Base-by-base conservation (phyloP, 2,113 vertebrate species). In the Antigone vipio region DNA sequence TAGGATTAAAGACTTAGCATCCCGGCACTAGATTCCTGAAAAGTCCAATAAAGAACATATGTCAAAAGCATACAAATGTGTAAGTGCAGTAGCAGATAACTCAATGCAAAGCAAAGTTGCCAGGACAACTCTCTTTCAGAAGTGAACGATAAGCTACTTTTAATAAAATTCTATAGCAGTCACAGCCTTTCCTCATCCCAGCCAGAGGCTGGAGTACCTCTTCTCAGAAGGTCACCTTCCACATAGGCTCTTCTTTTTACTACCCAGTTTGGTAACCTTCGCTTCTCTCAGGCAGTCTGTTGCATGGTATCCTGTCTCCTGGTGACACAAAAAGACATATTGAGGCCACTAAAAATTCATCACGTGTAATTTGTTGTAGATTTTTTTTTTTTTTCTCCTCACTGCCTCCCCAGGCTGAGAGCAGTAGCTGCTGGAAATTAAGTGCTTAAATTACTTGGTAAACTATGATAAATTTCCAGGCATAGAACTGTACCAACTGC, bases 201-300 rank as follows among this genome's bases (percentile, higher is more conserved):
- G 56, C 32, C 76, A 67, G 59, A 69, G 80, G 71, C 90, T 85
- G 53, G 49, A 82, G 82, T 95, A 89, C 93, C 89, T 95, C 68
- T 95, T 64, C 64, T 87, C 44, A 52, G 79, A 95, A 95, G 76
- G 96, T 92, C 86, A 94, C 87, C 75, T 92, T 96, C 56, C 47
- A 67, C 64, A 62, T 1, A 34, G 24, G 58, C 34, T 30, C 44
- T 67, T 76, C 27, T 58, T 80, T 94, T 93, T 76, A 47, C 79
- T 77, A 18, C 59, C 12, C 64, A 38, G 29, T 86, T 92, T 81
- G 58, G 83, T 86, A 88, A 88, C 80, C 17, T 58, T 47, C 58
- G 92, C 50, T 58, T 47, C 58, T 93, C 50, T 71, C 59, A 40
- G 72, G 76, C 72, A 93, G 29, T 83, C 55, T 71, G 52, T 62